Base-by-base conservation (phyloP, 2,888 invertebrate species). In the Drosophila villosipedis region DNA sequence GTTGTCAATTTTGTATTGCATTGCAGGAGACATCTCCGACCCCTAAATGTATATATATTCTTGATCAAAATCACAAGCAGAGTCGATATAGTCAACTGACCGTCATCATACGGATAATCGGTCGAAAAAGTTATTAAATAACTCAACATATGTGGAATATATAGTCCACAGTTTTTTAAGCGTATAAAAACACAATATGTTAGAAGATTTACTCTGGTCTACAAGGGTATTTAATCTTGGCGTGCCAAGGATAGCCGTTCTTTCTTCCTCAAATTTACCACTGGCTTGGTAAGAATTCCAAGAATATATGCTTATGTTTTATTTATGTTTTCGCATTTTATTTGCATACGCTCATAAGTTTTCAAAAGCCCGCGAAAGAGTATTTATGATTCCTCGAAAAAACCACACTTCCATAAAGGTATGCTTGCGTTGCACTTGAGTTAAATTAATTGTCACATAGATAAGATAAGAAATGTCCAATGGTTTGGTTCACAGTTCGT, bases 401-500 rank as follows among this genome's bases (percentile, higher is more conserved):
- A 14, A 41, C 4, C n/a, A 16, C 25, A 31, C 25, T 30, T n/a
- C 28, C 31, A 39, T 30, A 16, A 43, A 5, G 28, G 19, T 50
- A 9, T 39, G 54, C 59, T 30, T 67, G 62, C 68, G 67, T 53
- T 76, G 66, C 84, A 76, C 65, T 68, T 78, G 52, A 65, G 54
- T 52, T 19, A 62, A 70, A 67, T 73, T 68, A 78, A 70, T 75
- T 89, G 78, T 73, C 66, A 73, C 61, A 59, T 64, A 71, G 84
- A 84, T 84, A 81, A 84, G 89, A 84, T 84, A 86, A 84, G 64
- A 73, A 53, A 60, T 66, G 69, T 54, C 68, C 78, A 74, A 47
- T 53, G 43, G 52, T 57, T 41, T 58, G 58, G 30, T 31, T 22
- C 16, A 25, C 22, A 58, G 31, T 58, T 39, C 7, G 43, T 10